Base-by-base conservation (phyloP, 2,797 vertebrate genomes). In the Spatula versicolor region DNA sequence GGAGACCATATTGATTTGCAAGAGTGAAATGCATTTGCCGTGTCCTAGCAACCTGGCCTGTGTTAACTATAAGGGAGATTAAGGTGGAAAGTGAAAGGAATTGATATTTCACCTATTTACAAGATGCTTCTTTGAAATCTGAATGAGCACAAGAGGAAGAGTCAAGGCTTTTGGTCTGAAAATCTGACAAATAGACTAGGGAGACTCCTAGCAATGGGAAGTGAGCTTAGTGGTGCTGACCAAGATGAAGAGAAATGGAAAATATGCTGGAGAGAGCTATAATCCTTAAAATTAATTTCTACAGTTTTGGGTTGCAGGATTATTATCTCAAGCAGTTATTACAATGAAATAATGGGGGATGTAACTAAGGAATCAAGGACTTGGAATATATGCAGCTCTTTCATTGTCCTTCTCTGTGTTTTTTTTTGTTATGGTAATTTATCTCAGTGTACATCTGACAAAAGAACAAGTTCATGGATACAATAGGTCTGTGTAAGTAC, bases 381-480 rank as follows among this genome's bases (percentile, higher is more conserved):
- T 84, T 82, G 23, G 4, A 82, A 13, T 73, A 93, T 66, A 73
- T 64, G 15, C 0, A 6, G 23, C 20, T 83, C 41, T 93, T 88
- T 73, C 39, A 37, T 82, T 89, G 69, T 67, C 33, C 39, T 93
- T 76, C 52, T 89, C 45, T 87, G 39, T 87, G 50, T 50, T 59
- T 66, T 83, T 45, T 48, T 92, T 91, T 88, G 52, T 96, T 43
- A 67, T 76, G 74, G 52, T 91, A 90, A 86, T 92, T 92, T 81
- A 30, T 66, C 55, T 88, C 56, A 50, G 41, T 23, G 33, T 85
- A 45, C 20, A 35, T 55, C 62, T 93, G 59, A 89, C 60, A 75
- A 78, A 92, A 89, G 58, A 87, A 55, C 28, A 62, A 72, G 54
- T 89, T 83, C 41, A 67, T 52, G 35, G 28, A 48, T 66, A 64